Conservation (phyloP, 2,888 invertebrate genomes). For the Sialis lutaria region DNA sequence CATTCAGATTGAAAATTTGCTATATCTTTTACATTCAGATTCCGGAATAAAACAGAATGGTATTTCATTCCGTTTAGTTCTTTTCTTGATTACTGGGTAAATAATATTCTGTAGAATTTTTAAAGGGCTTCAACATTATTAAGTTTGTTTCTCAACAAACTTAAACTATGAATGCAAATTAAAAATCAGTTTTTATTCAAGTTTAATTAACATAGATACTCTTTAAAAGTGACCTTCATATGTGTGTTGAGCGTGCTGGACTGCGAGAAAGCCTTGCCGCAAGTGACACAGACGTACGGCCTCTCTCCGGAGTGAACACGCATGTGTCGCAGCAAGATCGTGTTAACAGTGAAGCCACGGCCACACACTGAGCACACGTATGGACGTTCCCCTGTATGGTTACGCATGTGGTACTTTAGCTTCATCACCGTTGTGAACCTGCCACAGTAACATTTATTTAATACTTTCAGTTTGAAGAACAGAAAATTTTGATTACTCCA, state of each 20-base stretch:
- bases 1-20: too few species aligned
- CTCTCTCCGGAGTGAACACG: conserved; percentile 27
- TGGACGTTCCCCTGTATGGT: conserved; percentile 27
- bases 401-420: conserved; percentile 27
- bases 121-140: too few species aligned
- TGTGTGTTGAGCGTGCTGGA: conserved; percentile 27
- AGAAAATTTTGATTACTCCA: too few species aligned
- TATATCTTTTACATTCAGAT: too few species aligned
- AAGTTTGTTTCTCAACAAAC: too few species aligned
- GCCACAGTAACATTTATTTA: conserved; percentile 8
- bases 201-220: background rate
- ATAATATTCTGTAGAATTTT: too few species aligned
- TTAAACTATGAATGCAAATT: background rate
- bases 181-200: background rate
- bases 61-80: too few species aligned
- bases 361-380: conserved; percentile 26
- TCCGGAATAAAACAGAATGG: too few species aligned
- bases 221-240: conserved; percentile 21
- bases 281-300: conserved; percentile 27
- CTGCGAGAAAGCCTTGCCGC: conserved; percentile 27
- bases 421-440: conserved; percentile 29
- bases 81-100: too few species aligned
- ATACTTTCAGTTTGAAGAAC: too few species aligned
- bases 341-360: conserved; percentile 27
- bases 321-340: conserved; percentile 26